Evolutionary conservation across 2,888 invertebrate species (phyloP).

Genomic region (Acrobasis repandana): DNA sequence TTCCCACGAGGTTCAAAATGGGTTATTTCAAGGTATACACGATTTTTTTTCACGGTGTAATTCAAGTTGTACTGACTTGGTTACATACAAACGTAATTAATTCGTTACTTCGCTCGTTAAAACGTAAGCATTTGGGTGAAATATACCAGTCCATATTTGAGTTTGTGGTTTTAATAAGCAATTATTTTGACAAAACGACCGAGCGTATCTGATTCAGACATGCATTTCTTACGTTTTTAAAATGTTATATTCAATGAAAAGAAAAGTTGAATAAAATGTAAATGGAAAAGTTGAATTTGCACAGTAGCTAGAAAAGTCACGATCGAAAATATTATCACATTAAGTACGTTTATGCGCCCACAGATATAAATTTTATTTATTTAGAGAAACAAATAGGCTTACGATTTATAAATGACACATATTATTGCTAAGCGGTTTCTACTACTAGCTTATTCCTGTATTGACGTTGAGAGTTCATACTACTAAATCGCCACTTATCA

Average conservation of each 20-base stretch:
- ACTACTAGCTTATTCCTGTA: too few relatives aligned
- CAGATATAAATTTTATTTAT: too few relatives aligned
- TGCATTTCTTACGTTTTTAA: background rate
- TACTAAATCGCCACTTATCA: too few relatives aligned
- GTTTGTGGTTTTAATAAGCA: background rate
- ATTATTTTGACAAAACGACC: background rate
- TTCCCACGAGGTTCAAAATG: too few relatives aligned
- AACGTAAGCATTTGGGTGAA: constrained; percentile 13
- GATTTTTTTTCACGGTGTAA: background rate
- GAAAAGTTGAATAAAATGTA: background rate
- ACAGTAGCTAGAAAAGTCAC: background rate
- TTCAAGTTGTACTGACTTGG: background rate
- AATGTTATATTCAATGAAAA: background rate
- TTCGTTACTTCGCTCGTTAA: background rate
- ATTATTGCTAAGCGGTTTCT: too few relatives aligned
- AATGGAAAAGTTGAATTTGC: background rate
- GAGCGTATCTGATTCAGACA: background rate
- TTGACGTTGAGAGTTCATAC: too few relatives aligned
- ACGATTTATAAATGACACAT: too few relatives aligned
- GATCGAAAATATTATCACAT: constrained; percentile 17
- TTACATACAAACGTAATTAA: background rate
- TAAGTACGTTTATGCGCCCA: too few relatives aligned
- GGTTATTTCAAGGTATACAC: too few relatives aligned
- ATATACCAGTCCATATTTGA: background rate
- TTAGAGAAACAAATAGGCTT: too few relatives aligned